Evolutionary conservation across 1,140 invertebrate genomes (phyloP).

Genomic region (Coptotermes formosanus): DNA sequence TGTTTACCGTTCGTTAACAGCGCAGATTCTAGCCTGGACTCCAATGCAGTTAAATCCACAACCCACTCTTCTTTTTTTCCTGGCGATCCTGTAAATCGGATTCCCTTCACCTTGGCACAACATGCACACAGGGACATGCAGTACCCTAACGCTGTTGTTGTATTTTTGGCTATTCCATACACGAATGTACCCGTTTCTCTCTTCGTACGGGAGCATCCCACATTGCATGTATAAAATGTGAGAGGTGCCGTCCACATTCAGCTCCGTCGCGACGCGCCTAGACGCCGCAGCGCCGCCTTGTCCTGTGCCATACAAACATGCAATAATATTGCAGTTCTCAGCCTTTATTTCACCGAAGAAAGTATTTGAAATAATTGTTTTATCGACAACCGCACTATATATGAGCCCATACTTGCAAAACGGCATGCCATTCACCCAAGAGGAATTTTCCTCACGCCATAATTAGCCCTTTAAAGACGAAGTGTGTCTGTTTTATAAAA

Average conservation of each 20-base stretch:
- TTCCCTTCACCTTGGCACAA: not conserved
- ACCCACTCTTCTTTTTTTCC: not conserved
- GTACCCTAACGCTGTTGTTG: not conserved
- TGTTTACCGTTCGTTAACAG: conserved; percentile 1
- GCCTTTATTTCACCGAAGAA: no score
- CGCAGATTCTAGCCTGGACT: not conserved
- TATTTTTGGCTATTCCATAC: not conserved
- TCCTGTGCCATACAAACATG: no score
- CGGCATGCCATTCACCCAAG: no score
- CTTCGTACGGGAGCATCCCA: not conserved
- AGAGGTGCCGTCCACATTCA: not conserved
- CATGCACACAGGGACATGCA: not conserved
- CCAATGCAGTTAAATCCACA: not conserved
- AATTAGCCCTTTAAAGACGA: no score
- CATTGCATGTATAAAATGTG: conserved; percentile 5
- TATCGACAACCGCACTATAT: no score
- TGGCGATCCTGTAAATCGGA: not conserved
- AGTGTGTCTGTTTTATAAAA: no score
- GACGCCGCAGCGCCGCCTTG: no score
- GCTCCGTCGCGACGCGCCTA: no score
- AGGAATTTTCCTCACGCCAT: no score
- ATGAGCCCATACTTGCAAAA: no score
- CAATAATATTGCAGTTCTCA: no score
- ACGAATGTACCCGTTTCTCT: not conserved
- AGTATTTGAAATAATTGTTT: no score